Conservation (phyloP, 2,113 vertebrate genomes). For the Hassar affinis region DNA sequence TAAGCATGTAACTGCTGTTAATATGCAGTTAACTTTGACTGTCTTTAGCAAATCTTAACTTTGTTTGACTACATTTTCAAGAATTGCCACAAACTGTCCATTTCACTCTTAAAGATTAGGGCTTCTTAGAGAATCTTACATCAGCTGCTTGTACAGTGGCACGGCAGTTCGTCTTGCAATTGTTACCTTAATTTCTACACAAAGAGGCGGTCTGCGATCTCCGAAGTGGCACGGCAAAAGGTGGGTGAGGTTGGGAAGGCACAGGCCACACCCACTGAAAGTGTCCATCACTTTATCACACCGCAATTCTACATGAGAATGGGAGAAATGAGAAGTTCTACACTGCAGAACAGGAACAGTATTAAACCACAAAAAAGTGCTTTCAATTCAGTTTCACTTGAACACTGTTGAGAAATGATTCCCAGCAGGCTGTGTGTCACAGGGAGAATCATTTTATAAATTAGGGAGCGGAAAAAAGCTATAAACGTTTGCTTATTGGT, state of each 20-base stretch:
- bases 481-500: not conserved
- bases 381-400: not conserved
- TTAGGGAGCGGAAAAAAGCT: no score
- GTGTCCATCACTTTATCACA: conserved; percentile 96
- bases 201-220: conserved; percentile 84
- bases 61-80: not conserved
- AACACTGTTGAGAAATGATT: not conserved
- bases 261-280: conserved; percentile 90
- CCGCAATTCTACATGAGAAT: conserved; percentile 78
- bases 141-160: no score
- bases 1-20: no score
- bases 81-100: not conserved
- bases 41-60: not conserved
- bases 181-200: conserved; percentile 94
- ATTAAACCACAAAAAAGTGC: not conserved
- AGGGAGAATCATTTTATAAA: not conserved
- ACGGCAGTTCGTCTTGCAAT: no score
- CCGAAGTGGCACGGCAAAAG: conserved; percentile 76
- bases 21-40: not conserved
- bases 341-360: not conserved
- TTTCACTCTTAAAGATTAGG: not conserved
- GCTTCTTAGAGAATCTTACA: not conserved
- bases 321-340: not conserved
- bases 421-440: not conserved
- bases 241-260: conserved; percentile 92